A percentile compares a stretch with the other conserved stretches of the same genome.
Evolutionary conservation across 2,797 vertebrate genomes (phyloP).

Genomic region (Percopsis omiscomaycus): DNA sequence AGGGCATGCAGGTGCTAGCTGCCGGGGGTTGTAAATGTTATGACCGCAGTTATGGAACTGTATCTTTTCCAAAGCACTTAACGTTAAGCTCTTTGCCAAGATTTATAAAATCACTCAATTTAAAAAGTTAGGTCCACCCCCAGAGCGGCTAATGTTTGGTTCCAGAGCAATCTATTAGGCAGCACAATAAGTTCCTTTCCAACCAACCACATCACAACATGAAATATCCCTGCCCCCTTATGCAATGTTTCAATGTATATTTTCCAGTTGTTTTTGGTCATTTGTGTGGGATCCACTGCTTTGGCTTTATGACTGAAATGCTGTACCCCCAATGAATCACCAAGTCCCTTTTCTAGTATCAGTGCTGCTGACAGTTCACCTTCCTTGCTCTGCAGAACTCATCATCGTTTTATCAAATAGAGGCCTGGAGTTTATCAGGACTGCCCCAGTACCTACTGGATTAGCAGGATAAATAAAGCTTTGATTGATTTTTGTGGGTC

Average conservation of each 20-base stretch:
- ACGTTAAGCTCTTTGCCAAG: not conserved
- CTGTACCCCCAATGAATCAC: not conserved
- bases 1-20: not conserved
- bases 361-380: not conserved
- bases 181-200: not conserved
- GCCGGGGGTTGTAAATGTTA: slow-evolving; percentile 5
- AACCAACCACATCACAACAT: not conserved
- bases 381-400: not conserved
- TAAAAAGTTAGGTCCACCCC: not conserved
- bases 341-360: not conserved
- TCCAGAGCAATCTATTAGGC: not conserved
- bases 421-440: not conserved
- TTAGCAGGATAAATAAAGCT: no score
- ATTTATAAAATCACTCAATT: not conserved
- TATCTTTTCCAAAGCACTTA: not conserved
- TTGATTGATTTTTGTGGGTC: no score
- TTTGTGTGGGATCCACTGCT: no score
- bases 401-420: not conserved
- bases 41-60: not conserved
- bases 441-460: no score
- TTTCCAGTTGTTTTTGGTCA: no score
- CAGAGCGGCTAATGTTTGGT: not conserved
- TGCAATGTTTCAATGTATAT: no score
- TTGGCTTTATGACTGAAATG: not conserved
- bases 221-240: not conserved